Evolutionary conservation across 2,113 vertebrate genomes (phyloP).

Genomic region (Siniperca knerii): DNA sequence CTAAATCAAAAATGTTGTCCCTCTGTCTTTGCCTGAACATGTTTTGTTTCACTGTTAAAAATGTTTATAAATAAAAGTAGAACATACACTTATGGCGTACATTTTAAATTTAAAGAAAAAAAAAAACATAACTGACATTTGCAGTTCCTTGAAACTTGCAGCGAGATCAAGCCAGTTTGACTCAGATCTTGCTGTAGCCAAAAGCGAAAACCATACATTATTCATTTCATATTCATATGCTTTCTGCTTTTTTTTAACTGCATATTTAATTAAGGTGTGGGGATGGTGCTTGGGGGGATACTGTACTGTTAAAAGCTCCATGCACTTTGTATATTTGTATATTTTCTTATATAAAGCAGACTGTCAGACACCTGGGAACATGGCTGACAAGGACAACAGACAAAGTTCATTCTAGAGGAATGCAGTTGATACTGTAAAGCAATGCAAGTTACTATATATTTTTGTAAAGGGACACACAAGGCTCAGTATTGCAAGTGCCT

Average conservation of each 20-base stretch:
- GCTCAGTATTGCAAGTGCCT: background rate
- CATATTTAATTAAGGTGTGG: conserved; percentile 73
- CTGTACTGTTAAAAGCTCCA: conserved; percentile 35
- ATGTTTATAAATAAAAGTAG: conserved; percentile 33
- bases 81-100: background rate
- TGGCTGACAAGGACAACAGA: background rate
- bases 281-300: conserved; percentile 21
- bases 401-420: background rate
- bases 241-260: conserved; percentile 58
- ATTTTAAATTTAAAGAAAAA: conserved; percentile 25
- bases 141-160: conserved; percentile 70
- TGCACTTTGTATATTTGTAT: conserved; percentile 49
- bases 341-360: conserved; percentile 11
- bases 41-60: conserved; percentile 55
- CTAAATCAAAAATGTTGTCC: conserved; percentile 23
- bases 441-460: background rate
- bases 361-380: conserved; percentile 17
- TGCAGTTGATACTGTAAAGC: background rate
- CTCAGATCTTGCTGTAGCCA: conserved; percentile 65
- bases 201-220: conserved; percentile 79
- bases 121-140: conserved; percentile 60
- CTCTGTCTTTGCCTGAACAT: conserved; percentile 28
- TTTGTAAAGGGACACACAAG: background rate
- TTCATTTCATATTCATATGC: conserved; percentile 80
- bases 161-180: conserved; percentile 40